Percentiles rank a stretch among this genome's conserved stretches.
phyloP scores from a whole-genome alignment of 1,140 invertebrate genomes.

The Chionoecetes opilio region DNA sequence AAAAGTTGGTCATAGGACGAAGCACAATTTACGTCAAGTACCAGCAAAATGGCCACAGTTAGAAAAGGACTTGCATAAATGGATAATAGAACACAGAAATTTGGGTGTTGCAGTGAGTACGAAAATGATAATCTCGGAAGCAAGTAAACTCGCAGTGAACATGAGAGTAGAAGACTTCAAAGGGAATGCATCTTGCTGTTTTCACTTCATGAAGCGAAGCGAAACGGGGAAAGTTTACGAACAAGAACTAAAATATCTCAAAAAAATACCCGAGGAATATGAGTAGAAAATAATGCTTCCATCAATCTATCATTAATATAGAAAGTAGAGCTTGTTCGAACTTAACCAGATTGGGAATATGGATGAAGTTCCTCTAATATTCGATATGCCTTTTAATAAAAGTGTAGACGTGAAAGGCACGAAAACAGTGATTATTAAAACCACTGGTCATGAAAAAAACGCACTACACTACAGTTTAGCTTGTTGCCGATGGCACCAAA shows the following conservation, averaged over 20 bases:
- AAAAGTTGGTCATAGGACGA: too few relatives aligned
- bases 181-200: background rate
- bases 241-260: background rate
- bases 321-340: constrained; percentile 21
- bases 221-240: background rate
- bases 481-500: background rate
- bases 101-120: too few relatives aligned
- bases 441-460: background rate
- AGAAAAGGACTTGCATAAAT: too few relatives aligned
- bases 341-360: constrained; percentile 9
- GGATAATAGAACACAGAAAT: too few relatives aligned
- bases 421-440: background rate
- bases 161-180: constrained; percentile 20
- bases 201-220: background rate
- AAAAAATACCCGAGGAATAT: constrained; percentile 40
- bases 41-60: constrained; percentile 29
- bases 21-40: constrained; percentile 16
- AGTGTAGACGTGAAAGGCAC: background rate
- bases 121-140: background rate
- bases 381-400: background rate
- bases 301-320: background rate
- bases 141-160: background rate
- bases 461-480: background rate
- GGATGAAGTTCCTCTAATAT: background rate
- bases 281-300: background rate